A percentile compares a stretch with the other conserved stretches of the same genome.
Evolutionary conservation across 2,888 invertebrate genomes (phyloP).

Genomic region (Microctonus brassicae): DNA sequence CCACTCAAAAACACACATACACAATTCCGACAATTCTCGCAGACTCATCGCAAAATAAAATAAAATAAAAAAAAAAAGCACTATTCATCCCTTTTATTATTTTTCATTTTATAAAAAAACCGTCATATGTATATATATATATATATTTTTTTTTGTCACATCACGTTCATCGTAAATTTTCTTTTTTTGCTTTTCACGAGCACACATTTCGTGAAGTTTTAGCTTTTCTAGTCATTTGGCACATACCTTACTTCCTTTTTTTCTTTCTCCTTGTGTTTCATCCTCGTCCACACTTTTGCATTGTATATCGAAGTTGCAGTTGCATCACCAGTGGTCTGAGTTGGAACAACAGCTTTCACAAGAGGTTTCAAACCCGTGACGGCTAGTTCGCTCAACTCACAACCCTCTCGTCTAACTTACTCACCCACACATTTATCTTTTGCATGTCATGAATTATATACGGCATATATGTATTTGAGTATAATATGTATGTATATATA

Average conservation of each 20-base stretch:
- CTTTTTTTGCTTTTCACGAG: background rate
- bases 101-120: slow-evolving; percentile 24
- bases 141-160: slow-evolving; percentile 36
- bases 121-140: slow-evolving; percentile 35
- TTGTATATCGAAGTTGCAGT: background rate
- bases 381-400: slow-evolving; percentile 37
- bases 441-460: no score
- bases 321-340: no score
- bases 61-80: background rate
- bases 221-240: slow-evolving; percentile 12
- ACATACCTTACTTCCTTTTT: slow-evolving; percentile 25
- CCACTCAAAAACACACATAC: no score
- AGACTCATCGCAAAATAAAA: no score
- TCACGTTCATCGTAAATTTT: slow-evolving; percentile 25
- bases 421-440: slow-evolving; percentile 12
- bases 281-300: no score
- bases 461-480: slow-evolving; percentile 6
- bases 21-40: background rate
- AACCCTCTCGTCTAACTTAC: slow-evolving; percentile 27
- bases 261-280: no score
- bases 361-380: slow-evolving; percentile 29
- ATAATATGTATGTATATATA: slow-evolving; percentile 9
- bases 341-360: slow-evolving; percentile 30
- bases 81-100: slow-evolving; percentile 23
- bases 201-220: slow-evolving; percentile 7